Evolutionary conservation across 1,140 invertebrate genomes (phyloP).

Genomic region (Mya arenaria): DNA sequence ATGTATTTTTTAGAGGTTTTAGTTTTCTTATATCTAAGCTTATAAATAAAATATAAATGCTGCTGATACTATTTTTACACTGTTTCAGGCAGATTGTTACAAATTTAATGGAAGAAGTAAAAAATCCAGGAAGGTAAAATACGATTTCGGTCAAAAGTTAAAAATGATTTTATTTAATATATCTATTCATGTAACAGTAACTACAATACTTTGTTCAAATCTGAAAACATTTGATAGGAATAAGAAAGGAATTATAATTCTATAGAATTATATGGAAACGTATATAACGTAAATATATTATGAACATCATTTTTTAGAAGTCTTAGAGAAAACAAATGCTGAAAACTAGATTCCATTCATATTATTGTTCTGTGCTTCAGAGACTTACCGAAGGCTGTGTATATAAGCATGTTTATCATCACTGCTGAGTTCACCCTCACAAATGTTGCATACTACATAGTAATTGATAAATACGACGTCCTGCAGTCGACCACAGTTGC

Average conservation of each 20-base stretch:
- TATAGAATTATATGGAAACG: too few relatives aligned
- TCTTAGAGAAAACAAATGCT: too few relatives aligned
- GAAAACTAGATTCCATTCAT: too few relatives aligned
- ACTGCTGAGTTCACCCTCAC: slow-evolving; percentile 97
- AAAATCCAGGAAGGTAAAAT: slow-evolving; percentile 97
- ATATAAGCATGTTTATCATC: slow-evolving; percentile 94
- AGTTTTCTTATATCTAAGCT: too few relatives aligned
- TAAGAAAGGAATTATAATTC: too few relatives aligned
- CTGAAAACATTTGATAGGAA: too few relatives aligned
- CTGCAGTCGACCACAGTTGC: slow-evolving; percentile 95
- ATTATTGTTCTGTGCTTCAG: slow-evolving; percentile 82
- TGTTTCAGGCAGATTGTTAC: slow-evolving; percentile 69
- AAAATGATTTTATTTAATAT: too few relatives aligned
- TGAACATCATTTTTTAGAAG: too few relatives aligned
- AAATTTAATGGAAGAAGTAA: slow-evolving; percentile 95
- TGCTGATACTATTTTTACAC: too few relatives aligned
- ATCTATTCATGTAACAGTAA: neutral
- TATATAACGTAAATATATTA: too few relatives aligned
- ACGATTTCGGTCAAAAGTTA: too few relatives aligned
- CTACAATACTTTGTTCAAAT: neutral
- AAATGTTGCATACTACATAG: slow-evolving; percentile 98
- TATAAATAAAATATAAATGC: too few relatives aligned
- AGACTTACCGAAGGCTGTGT: slow-evolving; percentile 96
- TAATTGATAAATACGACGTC: slow-evolving; percentile 92
- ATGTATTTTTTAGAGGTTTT: neutral